Percentiles rank a stretch among this genome's conserved stretches.
These are phyloP conservation scores for Sciurus carolinensis DNA, from an alignment of 2,797 vertebrate genomes.

Conservation along the genomic window DNA sequence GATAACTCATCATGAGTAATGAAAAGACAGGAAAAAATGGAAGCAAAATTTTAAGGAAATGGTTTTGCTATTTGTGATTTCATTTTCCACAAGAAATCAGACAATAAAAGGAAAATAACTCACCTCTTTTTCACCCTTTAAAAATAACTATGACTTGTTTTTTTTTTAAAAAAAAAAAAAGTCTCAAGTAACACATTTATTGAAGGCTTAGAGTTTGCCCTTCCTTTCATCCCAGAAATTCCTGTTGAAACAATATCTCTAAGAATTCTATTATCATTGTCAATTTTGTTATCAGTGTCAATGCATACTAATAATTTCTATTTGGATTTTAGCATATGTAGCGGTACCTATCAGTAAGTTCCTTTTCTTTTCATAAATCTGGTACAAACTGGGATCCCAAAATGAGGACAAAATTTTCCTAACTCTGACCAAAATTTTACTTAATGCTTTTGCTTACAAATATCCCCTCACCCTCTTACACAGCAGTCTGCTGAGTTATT, in stretches of 20 bases:
- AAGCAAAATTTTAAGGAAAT: background rate
- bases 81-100: background rate
- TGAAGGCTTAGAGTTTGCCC: background rate
- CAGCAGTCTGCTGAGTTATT: background rate
- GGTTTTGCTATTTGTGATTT: background rate
- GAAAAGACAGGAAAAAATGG: background rate
- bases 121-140: background rate
- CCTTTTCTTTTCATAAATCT: conserved; percentile 59
- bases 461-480: background rate
- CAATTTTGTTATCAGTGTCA: background rate
- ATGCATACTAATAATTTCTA: conserved; percentile 45
- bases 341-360: conserved; percentile 68
- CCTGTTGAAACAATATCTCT: background rate
- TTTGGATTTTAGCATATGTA: conserved; percentile 71
- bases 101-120: background rate
- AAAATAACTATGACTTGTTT: background rate
- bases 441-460: background rate
- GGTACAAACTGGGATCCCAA: background rate
- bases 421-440: background rate
- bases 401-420: background rate
- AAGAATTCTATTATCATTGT: background rate
- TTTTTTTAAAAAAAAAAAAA: too few species aligned
- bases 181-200: background rate
- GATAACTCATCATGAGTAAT: background rate
- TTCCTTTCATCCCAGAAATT: conserved; percentile 18